Conservation (phyloP, 37 sponge, comb jelly and placozoan species). For the Oopsacas minuta region DNA sequence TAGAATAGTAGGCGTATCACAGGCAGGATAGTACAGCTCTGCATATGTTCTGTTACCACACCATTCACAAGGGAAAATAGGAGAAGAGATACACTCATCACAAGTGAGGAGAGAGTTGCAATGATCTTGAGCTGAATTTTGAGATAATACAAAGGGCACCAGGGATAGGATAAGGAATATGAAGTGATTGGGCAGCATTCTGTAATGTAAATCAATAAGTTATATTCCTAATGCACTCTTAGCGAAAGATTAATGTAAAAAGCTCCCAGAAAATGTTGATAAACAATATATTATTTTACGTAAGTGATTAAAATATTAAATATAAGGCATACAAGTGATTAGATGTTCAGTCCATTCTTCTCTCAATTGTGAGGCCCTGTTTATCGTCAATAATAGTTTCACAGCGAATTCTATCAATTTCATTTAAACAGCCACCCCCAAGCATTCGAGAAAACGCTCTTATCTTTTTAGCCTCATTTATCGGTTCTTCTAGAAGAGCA, state of each 20-base stretch:
- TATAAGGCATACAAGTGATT: background rate
- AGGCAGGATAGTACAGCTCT: background rate
- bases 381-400: slow-evolving; percentile 2
- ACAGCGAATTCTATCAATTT: background rate
- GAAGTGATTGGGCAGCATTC: background rate
- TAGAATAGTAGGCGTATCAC: background rate
- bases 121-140: background rate
- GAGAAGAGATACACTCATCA: background rate
- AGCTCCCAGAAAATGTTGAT: background rate
- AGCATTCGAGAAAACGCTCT: background rate
- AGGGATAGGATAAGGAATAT: background rate
- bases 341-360: background rate
- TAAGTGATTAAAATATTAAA: too few species aligned
- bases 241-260: background rate
- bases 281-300: too few species aligned
- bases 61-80: background rate
- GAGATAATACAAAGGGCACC: background rate
- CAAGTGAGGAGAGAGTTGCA: background rate
- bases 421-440: background rate
- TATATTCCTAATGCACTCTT: too few species aligned
- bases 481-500: background rate
- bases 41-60: background rate
- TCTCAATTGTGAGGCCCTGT: background rate
- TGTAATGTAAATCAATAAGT: too few species aligned
- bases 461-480: background rate